Base-by-base conservation (phyloP, 2,888 invertebrate species). In the Parnassius glacialis region DNA sequence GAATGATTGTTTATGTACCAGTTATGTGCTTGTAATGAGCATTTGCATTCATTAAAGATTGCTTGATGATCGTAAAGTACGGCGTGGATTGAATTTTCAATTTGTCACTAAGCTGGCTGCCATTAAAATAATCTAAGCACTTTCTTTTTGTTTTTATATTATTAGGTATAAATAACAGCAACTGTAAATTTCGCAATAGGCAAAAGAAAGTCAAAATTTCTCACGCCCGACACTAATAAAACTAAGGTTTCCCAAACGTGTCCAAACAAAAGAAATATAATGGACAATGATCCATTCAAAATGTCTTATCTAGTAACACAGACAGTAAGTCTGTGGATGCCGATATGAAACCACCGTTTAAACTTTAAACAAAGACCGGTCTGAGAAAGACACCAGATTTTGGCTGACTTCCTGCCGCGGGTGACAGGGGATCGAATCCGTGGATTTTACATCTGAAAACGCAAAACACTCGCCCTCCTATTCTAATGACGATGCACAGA, bases 331-430 rank as follows among this genome's bases (percentile, higher is more conserved):
- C 83, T 83, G 81, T 80, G 74, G 70, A 75, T 73, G 78, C 78
- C 81, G 83, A 81, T 84, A 82, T 75, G 74, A 73, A 79, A 82
- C 82, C 85, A 84, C 83, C 79, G 83, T 83, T 83, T 81, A 86
- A 85, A 88, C 84, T 83, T 83, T 81, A 86, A 85, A 88, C 84
- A 85, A 81, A 80, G 69, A 73, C 69, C 78, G 78, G 68, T 77
- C 78, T 81, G 85, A 87, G 87, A 90, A 88, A 85, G 77, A 84
- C 79, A 86, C 86, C 90, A 91, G 91, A 90, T 90, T 87, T 85
- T 80, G 75, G 85, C 78, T 69, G 76, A 90, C 90, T 89, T 90
- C 91, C 91, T 91, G 90, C 79, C 83, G 44, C 58, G 42, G 56
- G 52, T 55, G 59, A 59, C 63, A 52, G 59, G 48, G 68, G 67